phyloP scores from a whole-genome alignment of 2,113 vertebrate species.

The Pleuronectes platessa region DNA sequence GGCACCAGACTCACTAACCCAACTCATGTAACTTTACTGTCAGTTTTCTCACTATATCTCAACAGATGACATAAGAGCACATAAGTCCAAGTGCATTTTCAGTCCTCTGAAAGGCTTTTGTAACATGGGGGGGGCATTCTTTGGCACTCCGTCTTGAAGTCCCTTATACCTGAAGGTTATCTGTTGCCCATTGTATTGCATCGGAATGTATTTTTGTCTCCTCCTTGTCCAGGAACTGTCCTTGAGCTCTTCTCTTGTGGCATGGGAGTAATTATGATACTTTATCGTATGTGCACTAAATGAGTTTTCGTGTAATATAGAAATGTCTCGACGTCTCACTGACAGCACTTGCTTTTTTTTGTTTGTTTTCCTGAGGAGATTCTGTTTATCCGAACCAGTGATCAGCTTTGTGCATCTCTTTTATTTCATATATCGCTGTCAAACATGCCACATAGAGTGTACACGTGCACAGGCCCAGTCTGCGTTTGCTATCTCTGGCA shows the following conservation, averaged over 20 bases:
- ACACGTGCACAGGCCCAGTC: background rate
- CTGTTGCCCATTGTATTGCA: constrained; percentile 70
- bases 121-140: constrained; percentile 21
- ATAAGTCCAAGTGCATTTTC: constrained; percentile 14
- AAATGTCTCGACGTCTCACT: constrained; percentile 17
- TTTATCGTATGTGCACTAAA: constrained; percentile 81
- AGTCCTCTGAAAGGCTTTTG: constrained; percentile 40
- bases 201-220: constrained; percentile 84
- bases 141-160: constrained; percentile 17
- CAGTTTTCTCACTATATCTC: background rate
- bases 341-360: constrained; percentile 24
- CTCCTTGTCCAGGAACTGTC: constrained; percentile 73
- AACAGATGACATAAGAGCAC: constrained; percentile 31
- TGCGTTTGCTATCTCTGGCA: constrained; percentile 30
- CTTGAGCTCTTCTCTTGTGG: constrained; percentile 87
- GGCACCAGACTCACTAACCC: constrained; percentile 1
- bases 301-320: constrained; percentile 73
- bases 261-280: constrained; percentile 21
- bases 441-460: background rate
- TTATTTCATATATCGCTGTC: background rate
- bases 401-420: background rate
- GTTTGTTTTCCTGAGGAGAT: constrained; percentile 31
- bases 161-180: constrained; percentile 33
- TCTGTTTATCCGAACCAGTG: constrained; percentile 10
- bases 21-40: constrained; percentile 2